Evolutionary conservation across 2,797 vertebrate species (phyloP).

Genomic region (Rhincodon typus): DNA sequence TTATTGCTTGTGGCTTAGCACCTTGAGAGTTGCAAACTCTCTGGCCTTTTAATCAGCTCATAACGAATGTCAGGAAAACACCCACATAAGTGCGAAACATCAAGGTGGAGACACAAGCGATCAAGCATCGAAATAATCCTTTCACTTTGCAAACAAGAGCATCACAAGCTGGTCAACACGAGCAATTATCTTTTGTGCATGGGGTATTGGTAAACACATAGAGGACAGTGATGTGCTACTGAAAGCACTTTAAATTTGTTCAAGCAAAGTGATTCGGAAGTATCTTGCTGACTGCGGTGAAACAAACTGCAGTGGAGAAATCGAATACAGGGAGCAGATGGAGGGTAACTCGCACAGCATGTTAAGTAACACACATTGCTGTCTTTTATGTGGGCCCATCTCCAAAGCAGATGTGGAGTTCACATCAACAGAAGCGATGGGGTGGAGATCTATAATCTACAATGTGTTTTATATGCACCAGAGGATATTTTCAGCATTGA

Average conservation of each 20-base stretch:
- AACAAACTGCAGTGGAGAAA: neutral
- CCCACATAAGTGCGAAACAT: neutral
- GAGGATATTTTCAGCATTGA: neutral
- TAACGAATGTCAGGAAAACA: neutral
- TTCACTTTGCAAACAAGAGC: neutral
- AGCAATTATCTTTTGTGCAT: neutral
- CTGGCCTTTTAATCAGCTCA: neutral
- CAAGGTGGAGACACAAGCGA: neutral
- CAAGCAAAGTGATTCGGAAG: neutral
- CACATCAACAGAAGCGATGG: neutral
- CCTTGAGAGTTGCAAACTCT: neutral
- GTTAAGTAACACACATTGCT: neutral
- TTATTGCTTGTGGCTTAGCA: constrained; percentile 4
- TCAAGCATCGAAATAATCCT: neutral
- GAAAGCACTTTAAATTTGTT: neutral
- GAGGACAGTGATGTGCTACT: neutral
- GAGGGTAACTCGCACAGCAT: neutral
- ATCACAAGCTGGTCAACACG: neutral
- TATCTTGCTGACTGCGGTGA: neutral
- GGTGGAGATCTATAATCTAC: neutral
- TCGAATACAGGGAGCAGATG: neutral
- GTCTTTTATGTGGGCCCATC: neutral
- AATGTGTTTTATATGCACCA: neutral
- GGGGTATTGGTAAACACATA: neutral
- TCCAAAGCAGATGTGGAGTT: constrained; percentile 1